Conservation (phyloP, 92 coral and sea anemone genomes). For the Phenganax stokvisi region DNA sequence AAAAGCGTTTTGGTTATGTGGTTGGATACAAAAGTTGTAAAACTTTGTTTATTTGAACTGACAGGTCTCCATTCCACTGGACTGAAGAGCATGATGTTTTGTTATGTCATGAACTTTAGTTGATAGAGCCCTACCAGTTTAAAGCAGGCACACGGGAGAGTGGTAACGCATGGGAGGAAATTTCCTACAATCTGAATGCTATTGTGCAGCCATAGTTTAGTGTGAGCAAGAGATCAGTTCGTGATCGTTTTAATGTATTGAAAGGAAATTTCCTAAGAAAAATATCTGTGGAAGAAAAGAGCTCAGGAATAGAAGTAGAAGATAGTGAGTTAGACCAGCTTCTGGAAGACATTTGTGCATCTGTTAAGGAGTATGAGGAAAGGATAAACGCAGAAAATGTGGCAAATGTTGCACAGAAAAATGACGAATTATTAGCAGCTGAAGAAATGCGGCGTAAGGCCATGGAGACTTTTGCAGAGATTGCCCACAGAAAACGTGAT, state of each 20-base stretch:
- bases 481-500: background rate
- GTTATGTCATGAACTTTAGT: background rate
- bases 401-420: background rate
- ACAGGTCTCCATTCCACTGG: background rate
- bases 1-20: no score
- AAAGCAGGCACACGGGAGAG: constrained; percentile 4
- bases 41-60: background rate
- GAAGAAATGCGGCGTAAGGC: constrained; percentile 9
- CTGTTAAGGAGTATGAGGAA: background rate
- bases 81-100: background rate
- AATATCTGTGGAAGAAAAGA: background rate
- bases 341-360: constrained; percentile 9
- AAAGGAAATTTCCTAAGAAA: constrained; percentile 8
- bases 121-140: background rate
- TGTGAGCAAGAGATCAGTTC: constrained; percentile 9
- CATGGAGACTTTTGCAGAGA: constrained; percentile 6
- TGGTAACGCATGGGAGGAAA: constrained; percentile 17
- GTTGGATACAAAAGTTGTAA: no score
- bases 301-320: constrained; percentile 14
- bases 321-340: constrained; percentile 4
- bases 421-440: background rate
- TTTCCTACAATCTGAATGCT: background rate
- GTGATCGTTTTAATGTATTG: constrained; percentile 8
- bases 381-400: background rate
- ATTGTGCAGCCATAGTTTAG: background rate